phyloP scores from a whole-genome alignment of 1,140 invertebrate genomes.

The Drosophila neocordata region DNA sequence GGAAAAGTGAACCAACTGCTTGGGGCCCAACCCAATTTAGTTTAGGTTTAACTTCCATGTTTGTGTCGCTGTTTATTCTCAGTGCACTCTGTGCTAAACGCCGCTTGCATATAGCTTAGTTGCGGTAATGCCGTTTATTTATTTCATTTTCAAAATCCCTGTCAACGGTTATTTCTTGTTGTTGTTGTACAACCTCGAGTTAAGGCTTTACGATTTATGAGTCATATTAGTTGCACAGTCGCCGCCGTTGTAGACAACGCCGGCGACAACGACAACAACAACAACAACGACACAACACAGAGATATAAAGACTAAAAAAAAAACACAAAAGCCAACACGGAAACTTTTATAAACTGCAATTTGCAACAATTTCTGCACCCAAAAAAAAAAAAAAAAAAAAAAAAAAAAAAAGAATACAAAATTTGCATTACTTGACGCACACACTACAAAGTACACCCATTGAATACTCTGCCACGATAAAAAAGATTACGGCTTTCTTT shows the following conservation, averaged over 20 bases:
- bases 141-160: conserved; percentile 63
- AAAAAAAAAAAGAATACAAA: conserved; percentile 3
- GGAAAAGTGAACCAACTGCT: conserved; percentile 71
- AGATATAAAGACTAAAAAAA: conserved; percentile 5
- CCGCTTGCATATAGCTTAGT: conserved; percentile 62
- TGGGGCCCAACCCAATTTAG: conserved; percentile 54
- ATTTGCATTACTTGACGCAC: neutral
- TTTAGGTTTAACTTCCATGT: conserved; percentile 50
- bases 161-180: conserved; percentile 42
- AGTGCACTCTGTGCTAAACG: conserved; percentile 30
- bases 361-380: conserved; percentile 71
- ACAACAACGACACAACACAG: neutral
- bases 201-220: conserved; percentile 76
- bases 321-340: conserved; percentile 63
- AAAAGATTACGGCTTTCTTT: too few species aligned
- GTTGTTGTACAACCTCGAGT: conserved; percentile 45
- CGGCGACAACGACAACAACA: conserved; percentile 25
- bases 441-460: neutral
- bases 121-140: conserved; percentile 73
- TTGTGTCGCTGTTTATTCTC: conserved; percentile 16
- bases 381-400: conserved; percentile 52
- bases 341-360: conserved; percentile 76
- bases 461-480: too few species aligned
- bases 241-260: conserved; percentile 16
- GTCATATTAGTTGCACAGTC: conserved; percentile 70